Evolutionary conservation across 2,113 vertebrate species (phyloP).

Genomic region (Salvelinus namaycush): DNA sequence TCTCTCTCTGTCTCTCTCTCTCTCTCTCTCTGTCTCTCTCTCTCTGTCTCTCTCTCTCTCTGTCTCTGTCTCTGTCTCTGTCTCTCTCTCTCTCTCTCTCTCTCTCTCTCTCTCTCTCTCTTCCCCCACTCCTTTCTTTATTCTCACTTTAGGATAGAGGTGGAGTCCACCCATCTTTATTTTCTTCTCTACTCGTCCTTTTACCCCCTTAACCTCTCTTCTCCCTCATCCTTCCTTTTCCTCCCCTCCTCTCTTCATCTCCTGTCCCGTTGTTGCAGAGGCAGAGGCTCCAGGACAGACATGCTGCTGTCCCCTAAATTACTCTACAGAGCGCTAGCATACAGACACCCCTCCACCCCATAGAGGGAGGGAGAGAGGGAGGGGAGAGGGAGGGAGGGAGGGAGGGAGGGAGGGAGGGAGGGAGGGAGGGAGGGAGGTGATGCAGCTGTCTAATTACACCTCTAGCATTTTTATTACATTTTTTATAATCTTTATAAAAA

Average conservation of each 20-base stretch:
- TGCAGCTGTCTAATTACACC: constrained; percentile 37
- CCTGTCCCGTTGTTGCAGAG: constrained; percentile 15
- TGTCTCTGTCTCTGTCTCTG: too few relatives aligned
- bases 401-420: not conserved
- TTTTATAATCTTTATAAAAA: too few relatives aligned
- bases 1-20: too few relatives aligned
- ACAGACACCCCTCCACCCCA: constrained; percentile 29
- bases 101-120: too few relatives aligned
- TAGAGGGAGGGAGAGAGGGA: not conserved
- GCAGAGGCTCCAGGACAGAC: not conserved
- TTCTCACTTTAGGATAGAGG: not conserved
- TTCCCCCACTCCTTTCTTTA: not conserved
- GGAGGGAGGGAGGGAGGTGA: constrained; percentile 30
- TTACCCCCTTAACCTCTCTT: not conserved
- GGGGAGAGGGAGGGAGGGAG: not conserved
- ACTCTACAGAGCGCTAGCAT: constrained; percentile 29
- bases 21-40: too few relatives aligned
- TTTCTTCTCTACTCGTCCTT: not conserved
- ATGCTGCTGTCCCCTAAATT: constrained; percentile 54
- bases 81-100: too few relatives aligned
- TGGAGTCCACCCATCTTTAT: too few relatives aligned
- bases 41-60: too few relatives aligned
- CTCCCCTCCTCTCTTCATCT: constrained; percentile 15
- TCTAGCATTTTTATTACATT: not conserved
- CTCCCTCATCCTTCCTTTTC: too few relatives aligned